These are phyloP conservation scores for Chamaedrilus cognettii DNA, from an alignment of 2,888 invertebrate genomes.

Conservation along the genomic window DNA sequence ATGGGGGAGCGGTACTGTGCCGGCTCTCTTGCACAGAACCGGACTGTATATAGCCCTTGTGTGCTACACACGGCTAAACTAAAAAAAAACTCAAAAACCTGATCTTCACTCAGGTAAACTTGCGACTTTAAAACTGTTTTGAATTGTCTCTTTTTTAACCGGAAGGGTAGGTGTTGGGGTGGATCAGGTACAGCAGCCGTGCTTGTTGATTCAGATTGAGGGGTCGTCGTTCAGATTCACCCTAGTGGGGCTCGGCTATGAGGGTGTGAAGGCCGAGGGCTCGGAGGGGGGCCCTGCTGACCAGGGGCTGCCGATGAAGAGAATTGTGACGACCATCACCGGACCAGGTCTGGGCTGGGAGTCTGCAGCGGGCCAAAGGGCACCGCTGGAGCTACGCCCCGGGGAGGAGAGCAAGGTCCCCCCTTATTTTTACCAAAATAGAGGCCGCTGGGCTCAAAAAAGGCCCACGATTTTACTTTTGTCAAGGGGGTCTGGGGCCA, in stretches of 20 bases:
- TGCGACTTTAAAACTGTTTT: no score
- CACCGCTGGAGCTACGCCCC: no score
- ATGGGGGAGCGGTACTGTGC: no score
- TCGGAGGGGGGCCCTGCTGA: slow-evolving; percentile 64
- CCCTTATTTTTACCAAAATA: background rate
- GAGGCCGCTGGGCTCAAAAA: background rate
- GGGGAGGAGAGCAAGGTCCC: no score
- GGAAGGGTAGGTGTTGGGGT: background rate
- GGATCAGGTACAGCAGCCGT: background rate
- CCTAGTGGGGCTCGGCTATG: slow-evolving; percentile 81
- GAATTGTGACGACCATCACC: slow-evolving; percentile 45
- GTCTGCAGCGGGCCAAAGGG: no score
- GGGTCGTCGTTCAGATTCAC: slow-evolving; percentile 69
- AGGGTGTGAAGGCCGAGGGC: slow-evolving; percentile 64
- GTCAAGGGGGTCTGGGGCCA: no score
- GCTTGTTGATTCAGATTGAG: slow-evolving; percentile 46
- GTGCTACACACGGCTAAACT: background rate
- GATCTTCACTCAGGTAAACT: no score
- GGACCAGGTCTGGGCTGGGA: slow-evolving; percentile 58
- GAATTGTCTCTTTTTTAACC: no score
- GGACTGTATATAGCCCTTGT: no score
- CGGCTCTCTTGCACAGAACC: no score
- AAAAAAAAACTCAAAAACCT: no score
- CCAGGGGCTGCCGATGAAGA: slow-evolving; percentile 63
- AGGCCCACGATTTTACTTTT: no score